A percentile compares a stretch with the other conserved stretches of the same genome.
Conservation (phyloP, 1,140 invertebrate genomes). For the Anthonomus grandis region DNA sequence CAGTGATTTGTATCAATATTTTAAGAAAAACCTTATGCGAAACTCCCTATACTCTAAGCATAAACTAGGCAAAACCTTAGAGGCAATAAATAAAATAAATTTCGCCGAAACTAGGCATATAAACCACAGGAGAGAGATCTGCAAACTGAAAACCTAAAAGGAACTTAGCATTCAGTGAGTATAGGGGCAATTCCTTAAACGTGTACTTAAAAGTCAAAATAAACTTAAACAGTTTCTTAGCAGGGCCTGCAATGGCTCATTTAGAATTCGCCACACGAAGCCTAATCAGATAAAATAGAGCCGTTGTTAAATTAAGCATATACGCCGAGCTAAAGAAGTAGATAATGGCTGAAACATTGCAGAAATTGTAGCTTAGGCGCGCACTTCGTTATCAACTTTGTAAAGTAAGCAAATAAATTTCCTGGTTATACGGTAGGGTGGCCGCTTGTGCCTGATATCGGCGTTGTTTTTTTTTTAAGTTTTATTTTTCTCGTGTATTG, state of each 20-base stretch:
- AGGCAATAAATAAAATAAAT: too few relatives aligned
- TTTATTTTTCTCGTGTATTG: too few relatives aligned
- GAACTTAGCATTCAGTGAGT: slow-evolving; percentile 10
- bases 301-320: slow-evolving; percentile 27
- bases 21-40: too few relatives aligned
- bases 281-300: slow-evolving; percentile 29
- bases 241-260: slow-evolving; percentile 11
- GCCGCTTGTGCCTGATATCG: slow-evolving; percentile 9
- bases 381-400: slow-evolving; percentile 28
- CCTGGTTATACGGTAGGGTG: neutral
- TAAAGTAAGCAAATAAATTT: slow-evolving; percentile 26
- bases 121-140: too few relatives aligned
- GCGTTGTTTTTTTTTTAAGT: slow-evolving; percentile 12
- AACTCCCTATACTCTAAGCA: too few relatives aligned
- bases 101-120: too few relatives aligned
- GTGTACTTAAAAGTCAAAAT: slow-evolving; percentile 18
- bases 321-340: slow-evolving; percentile 19
- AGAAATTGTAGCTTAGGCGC: slow-evolving; percentile 24
- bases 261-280: slow-evolving; percentile 25
- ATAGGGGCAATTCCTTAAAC: slow-evolving; percentile 22
- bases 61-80: too few relatives aligned
- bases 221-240: slow-evolving; percentile 22
- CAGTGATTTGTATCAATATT: too few relatives aligned
- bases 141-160: too few relatives aligned
- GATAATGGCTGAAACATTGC: slow-evolving; percentile 31